These are phyloP conservation scores for Helostoma temminkii DNA, from an alignment of 2,797 vertebrate species.

Conservation along the genomic window DNA sequence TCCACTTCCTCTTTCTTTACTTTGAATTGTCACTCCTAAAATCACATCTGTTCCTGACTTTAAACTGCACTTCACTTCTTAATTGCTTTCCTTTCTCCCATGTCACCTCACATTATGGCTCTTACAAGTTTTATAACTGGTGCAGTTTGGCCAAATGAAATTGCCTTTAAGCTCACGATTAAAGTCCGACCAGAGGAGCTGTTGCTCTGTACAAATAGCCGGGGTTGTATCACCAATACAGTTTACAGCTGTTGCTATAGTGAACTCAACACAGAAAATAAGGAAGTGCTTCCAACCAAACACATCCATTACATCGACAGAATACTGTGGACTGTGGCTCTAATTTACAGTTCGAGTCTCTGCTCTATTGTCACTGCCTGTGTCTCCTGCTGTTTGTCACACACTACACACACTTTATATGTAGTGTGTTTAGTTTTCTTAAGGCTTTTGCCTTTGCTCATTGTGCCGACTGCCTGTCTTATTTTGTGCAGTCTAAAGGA, in stretches of 20 bases:
- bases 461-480: constrained; percentile 42
- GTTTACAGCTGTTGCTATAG: constrained; percentile 16
- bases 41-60: constrained; percentile 33
- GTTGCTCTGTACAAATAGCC: constrained; percentile 14
- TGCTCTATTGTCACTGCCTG: constrained; percentile 11
- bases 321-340: background rate
- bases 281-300: constrained; percentile 23
- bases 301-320: constrained; percentile 17
- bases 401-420: constrained; percentile 3
- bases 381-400: constrained; percentile 1
- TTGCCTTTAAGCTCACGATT: constrained; percentile 28
- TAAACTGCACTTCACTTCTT: constrained; percentile 3
- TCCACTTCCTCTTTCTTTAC: constrained; percentile 1
- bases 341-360: constrained; percentile 1
- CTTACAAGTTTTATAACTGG: constrained; percentile 34
- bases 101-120: constrained; percentile 11
- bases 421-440: constrained; percentile 24
- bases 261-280: constrained; percentile 10
- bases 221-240: constrained; percentile 3
- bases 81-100: constrained; percentile 44
- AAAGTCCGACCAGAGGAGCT: constrained; percentile 37
- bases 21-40: constrained; percentile 7
- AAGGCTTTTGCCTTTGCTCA: constrained; percentile 31
- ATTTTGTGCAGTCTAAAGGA: constrained; percentile 53
- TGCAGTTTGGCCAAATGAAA: constrained; percentile 38